Evolutionary conservation across 2,113 vertebrate genomes (phyloP).

Genomic region (Cyphomyrus plagiostoma): DNA sequence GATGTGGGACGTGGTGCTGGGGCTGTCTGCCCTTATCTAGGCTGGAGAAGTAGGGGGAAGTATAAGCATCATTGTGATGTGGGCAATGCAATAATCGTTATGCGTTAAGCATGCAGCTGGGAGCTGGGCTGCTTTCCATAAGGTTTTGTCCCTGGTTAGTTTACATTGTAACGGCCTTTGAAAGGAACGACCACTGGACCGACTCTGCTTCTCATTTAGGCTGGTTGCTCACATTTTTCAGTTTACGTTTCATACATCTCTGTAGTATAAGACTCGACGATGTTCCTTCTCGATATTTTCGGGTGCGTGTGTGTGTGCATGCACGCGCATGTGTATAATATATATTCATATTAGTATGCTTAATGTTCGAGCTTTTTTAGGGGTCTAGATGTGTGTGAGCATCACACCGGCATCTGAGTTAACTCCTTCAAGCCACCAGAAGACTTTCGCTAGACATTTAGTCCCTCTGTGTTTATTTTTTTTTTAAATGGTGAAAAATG

Average conservation of each 20-base stretch:
- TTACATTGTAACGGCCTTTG: background rate
- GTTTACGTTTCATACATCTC: background rate
- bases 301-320: background rate
- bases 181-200: background rate
- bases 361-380: background rate
- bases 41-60: background rate
- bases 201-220: background rate
- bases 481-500: background rate
- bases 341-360: background rate
- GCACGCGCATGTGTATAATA: background rate
- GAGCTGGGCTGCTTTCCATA: background rate
- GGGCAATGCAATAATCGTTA: background rate
- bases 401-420: slow-evolving; percentile 6
- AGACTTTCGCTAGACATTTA: background rate
- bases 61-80: background rate
- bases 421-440: background rate
- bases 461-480: background rate
- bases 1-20: background rate
- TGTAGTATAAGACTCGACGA: slow-evolving; percentile 47
- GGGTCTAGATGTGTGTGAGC: background rate
- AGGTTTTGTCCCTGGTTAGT: background rate
- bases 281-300: slow-evolving; percentile 32
- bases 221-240: background rate
- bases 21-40: background rate
- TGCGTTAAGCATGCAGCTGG: background rate